These are phyloP conservation scores for Hermatobates lingyangjiaoensis DNA, from an alignment of 1,140 invertebrate genomes.

Conservation along the genomic window DNA sequence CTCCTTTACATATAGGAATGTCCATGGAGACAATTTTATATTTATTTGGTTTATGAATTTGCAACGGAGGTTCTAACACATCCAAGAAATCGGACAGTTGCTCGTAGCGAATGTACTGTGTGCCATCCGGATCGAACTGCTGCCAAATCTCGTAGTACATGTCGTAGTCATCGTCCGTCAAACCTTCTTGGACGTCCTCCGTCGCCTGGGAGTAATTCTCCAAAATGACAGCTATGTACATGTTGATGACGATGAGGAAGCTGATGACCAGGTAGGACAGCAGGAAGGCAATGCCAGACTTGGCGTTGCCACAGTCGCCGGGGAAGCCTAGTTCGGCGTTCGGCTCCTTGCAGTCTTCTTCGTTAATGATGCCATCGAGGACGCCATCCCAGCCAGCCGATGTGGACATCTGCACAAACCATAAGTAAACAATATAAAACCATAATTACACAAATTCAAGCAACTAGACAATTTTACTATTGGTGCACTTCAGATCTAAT, in stretches of 20 bases:
- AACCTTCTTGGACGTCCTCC: slow-evolving; percentile 93
- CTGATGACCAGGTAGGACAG: slow-evolving; percentile 92
- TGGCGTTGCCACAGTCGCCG: slow-evolving; percentile 79
- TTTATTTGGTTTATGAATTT: slow-evolving; percentile 96
- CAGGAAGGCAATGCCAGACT: slow-evolving; percentile 83
- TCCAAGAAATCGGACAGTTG: slow-evolving; percentile 88
- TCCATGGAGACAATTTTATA: slow-evolving; percentile 98
- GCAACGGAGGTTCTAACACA: slow-evolving; percentile 77
- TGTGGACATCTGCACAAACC: slow-evolving; percentile 84
- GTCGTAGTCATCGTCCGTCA: slow-evolving; percentile 97
- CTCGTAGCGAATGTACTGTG: slow-evolving; percentile 87
- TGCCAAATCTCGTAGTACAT: slow-evolving; percentile 99
- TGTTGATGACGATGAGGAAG: slow-evolving; percentile 96
- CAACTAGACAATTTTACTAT: no score
- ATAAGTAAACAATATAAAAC: no score
- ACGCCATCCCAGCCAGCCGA: slow-evolving; percentile 95
- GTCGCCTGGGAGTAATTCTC: slow-evolving; percentile 97
- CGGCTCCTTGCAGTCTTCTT: slow-evolving; percentile 73
- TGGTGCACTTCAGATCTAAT: no score
- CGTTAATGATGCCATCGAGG: slow-evolving; percentile 87
- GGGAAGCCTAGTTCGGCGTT: slow-evolving; percentile 70
- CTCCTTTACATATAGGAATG: slow-evolving; percentile 92
- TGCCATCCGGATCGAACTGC: slow-evolving; percentile 91
- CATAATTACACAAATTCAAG: no score
- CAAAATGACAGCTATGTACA: slow-evolving; percentile 98